These are phyloP conservation scores for Hypocryptadius cinnamomeus DNA, from an alignment of 2,113 vertebrate genomes.

Conservation along the genomic window DNA sequence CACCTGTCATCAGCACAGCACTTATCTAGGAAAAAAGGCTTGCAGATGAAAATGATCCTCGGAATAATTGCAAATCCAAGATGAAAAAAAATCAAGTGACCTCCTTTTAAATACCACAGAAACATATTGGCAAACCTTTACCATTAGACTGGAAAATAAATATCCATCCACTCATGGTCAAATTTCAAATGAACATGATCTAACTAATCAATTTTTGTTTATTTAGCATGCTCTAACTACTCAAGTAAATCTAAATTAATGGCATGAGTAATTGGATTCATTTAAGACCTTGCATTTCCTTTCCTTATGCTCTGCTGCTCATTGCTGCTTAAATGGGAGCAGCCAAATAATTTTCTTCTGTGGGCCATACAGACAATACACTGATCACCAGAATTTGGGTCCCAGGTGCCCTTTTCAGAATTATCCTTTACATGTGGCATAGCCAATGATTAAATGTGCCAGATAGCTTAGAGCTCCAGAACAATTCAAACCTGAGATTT, in stretches of 20 bases:
- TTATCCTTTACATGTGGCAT: neutral
- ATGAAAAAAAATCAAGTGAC: neutral
- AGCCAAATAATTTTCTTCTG: neutral
- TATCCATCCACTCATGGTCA: slow-evolving; percentile 10
- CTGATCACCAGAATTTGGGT: neutral
- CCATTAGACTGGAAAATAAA: slow-evolving; percentile 15
- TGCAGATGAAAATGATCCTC: neutral
- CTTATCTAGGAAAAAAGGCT: neutral
- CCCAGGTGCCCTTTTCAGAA: neutral
- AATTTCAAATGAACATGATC: slow-evolving; percentile 45
- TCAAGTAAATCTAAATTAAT: slow-evolving; percentile 57
- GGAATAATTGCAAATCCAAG: neutral
- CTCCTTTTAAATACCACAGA: neutral
- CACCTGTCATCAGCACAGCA: neutral
- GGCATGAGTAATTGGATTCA: slow-evolving; percentile 46
- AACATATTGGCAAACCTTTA: neutral
- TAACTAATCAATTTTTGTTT: slow-evolving; percentile 52
- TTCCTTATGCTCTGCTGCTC: neutral
- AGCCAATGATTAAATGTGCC: neutral
- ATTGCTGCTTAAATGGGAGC: neutral
- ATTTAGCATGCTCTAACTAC: slow-evolving; percentile 21
- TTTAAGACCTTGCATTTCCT: slow-evolving; percentile 34
- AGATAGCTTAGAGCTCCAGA: neutral
- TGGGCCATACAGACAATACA: neutral
- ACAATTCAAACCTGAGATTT: neutral